Conservation (phyloP, 2,113 vertebrate genomes). For the Micronycteris hirsuta region DNA sequence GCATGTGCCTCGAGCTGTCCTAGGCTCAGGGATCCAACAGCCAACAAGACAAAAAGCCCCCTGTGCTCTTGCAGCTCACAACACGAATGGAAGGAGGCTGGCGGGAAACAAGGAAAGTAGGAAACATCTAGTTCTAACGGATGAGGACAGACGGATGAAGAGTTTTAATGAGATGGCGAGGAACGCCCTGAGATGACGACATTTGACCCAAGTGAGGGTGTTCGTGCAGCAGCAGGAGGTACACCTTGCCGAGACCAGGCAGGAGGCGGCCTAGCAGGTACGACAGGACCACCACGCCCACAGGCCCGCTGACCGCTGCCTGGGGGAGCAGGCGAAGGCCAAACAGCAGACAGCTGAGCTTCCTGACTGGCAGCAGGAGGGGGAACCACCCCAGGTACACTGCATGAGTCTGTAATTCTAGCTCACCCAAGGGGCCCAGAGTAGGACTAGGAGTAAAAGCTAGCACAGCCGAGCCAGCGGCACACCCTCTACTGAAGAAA, state of each 20-base stretch:
- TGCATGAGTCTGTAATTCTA: fast-evolving
- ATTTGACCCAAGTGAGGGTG: background rate
- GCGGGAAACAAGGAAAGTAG: fast-evolving
- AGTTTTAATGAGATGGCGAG: background rate
- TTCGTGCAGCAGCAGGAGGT: background rate
- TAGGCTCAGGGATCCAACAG: background rate
- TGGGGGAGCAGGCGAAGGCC: background rate
- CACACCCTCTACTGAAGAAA: background rate
- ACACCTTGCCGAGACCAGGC: background rate
- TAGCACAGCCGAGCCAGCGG: background rate
- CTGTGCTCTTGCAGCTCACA: background rate
- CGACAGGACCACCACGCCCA: background rate
- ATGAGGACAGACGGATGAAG: background rate
- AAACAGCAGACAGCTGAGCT: background rate
- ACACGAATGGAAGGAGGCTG: background rate
- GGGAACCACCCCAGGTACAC: background rate
- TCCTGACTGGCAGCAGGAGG: background rate
- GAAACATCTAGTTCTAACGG: background rate
- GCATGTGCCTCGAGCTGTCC: fast-evolving
- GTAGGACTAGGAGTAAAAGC: background rate
- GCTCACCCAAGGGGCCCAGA: background rate
- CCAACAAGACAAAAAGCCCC: background rate
- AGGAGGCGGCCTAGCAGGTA: background rate
- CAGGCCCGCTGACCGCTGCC: background rate
- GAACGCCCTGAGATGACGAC: background rate